A percentile compares a stretch with the other conserved stretches of the same genome.
Conservation (phyloP, 2,797 vertebrate species). For the Echeneis naucrates region DNA sequence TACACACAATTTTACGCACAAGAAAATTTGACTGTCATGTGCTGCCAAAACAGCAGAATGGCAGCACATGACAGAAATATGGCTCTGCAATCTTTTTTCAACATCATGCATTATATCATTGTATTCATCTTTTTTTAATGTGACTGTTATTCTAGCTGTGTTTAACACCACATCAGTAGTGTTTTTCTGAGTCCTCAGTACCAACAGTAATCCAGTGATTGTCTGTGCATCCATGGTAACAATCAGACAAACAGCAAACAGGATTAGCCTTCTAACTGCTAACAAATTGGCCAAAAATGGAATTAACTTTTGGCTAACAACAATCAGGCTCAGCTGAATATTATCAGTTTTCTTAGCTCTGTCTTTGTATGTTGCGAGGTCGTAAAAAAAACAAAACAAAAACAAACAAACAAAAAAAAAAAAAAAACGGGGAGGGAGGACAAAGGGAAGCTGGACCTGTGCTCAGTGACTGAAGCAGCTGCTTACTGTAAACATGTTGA, state of each 20-base stretch:
- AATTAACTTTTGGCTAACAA: background rate
- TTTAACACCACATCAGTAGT: background rate
- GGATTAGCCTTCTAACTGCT: background rate
- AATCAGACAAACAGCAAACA: slow-evolving; percentile 1
- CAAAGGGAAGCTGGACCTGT: background rate
- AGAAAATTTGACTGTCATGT: too few relatives aligned
- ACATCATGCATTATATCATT: too few relatives aligned
- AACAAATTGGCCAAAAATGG: background rate
- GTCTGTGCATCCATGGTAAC: background rate
- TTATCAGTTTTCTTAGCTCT: background rate
- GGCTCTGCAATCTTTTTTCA: too few relatives aligned
- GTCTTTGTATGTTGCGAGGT: background rate
- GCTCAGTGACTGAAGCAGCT: background rate
- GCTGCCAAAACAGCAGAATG: too few relatives aligned
- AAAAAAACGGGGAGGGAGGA: too few relatives aligned
- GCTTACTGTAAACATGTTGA: background rate
- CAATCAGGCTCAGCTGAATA: background rate
- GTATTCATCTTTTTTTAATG: too few relatives aligned
- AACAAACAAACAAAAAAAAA: too few relatives aligned
- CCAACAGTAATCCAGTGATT: background rate
- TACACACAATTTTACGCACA: too few relatives aligned
- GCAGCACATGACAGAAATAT: too few relatives aligned
- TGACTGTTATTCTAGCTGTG: too few relatives aligned
- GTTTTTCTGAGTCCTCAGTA: background rate
- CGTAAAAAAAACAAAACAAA: background rate